A percentile compares a stretch with the other conserved stretches of the same genome.
These are phyloP conservation scores for Etheostoma cragini DNA, from an alignment of 2,113 vertebrate genomes.

Conservation along the genomic window DNA sequence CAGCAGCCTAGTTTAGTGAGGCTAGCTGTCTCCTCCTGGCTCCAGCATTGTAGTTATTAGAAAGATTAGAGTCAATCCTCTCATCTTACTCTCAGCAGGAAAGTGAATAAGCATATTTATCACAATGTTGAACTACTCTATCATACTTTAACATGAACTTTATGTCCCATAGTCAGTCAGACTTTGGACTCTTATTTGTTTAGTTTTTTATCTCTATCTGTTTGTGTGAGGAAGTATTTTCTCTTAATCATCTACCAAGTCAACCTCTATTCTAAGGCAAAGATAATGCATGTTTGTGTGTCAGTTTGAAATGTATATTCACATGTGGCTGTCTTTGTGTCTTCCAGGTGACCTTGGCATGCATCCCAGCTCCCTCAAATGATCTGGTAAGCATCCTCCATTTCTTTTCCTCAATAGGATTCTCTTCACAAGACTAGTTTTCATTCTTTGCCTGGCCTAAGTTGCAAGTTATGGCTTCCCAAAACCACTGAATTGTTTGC, in stretches of 20 bases:
- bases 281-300: slow-evolving; percentile 9
- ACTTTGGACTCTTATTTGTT: neutral
- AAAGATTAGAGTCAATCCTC: neutral
- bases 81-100: neutral
- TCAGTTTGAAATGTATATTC: too few species aligned
- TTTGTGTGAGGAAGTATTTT: slow-evolving; percentile 50
- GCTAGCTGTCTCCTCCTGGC: neutral
- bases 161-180: neutral
- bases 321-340: slow-evolving; percentile 54
- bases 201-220: slow-evolving; percentile 40
- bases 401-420: slow-evolving; percentile 21
- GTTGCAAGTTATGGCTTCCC: slow-evolving; percentile 44
- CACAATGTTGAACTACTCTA: neutral
- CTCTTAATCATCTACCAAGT: slow-evolving; percentile 23
- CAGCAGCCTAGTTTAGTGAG: neutral
- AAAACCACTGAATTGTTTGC: slow-evolving; percentile 60
- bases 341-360: slow-evolving; percentile 87
- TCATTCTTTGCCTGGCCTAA: slow-evolving; percentile 18
- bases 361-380: slow-evolving; percentile 84
- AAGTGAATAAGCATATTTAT: neutral
- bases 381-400: slow-evolving; percentile 86
- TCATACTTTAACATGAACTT: neutral
- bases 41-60: neutral
- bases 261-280: slow-evolving; percentile 16
- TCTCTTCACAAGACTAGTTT: neutral